These are phyloP conservation scores for Gephyroberyx darwinii DNA, from an alignment of 2,797 vertebrate species.

Conservation along the genomic window DNA sequence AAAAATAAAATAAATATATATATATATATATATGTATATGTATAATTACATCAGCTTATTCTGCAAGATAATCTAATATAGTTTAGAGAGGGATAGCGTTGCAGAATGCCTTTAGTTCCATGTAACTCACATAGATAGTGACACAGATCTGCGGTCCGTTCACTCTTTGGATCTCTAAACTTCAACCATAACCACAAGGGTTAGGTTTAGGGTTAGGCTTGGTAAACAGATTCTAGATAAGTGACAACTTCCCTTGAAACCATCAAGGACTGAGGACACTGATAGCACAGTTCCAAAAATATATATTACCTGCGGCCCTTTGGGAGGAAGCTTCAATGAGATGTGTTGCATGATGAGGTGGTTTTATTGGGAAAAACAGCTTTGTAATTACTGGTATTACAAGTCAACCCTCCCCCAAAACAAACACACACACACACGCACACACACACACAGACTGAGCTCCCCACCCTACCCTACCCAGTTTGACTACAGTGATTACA, in stretches of 20 bases:
- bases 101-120: slow-evolving; percentile 27
- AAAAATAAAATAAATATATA: too few species aligned
- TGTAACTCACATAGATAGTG: slow-evolving; percentile 11
- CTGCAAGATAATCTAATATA: background rate
- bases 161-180: slow-evolving; percentile 22
- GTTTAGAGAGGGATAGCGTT: slow-evolving; percentile 2
- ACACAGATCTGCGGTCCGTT: slow-evolving; percentile 13
- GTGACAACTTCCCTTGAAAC: slow-evolving; percentile 14
- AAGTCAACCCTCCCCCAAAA: slow-evolving; percentile 52
- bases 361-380: slow-evolving; percentile 65
- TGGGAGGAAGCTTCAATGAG: slow-evolving; percentile 50
- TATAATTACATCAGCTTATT: too few species aligned
- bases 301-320: background rate
- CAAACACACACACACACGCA: slow-evolving; percentile 29
- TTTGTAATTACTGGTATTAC: slow-evolving; percentile 71
- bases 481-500: background rate
- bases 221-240: slow-evolving; percentile 16
- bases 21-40: too few species aligned
- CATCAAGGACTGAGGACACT: slow-evolving; percentile 3
- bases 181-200: slow-evolving; percentile 44
- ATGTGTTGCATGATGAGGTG: slow-evolving; percentile 46
- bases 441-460: slow-evolving; percentile 2
- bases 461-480: too few species aligned
- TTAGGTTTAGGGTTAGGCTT: slow-evolving; percentile 17
- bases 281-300: slow-evolving; percentile 27